Conservation (phyloP, 2,113 vertebrate genomes). For the Macquaria australasica region DNA sequence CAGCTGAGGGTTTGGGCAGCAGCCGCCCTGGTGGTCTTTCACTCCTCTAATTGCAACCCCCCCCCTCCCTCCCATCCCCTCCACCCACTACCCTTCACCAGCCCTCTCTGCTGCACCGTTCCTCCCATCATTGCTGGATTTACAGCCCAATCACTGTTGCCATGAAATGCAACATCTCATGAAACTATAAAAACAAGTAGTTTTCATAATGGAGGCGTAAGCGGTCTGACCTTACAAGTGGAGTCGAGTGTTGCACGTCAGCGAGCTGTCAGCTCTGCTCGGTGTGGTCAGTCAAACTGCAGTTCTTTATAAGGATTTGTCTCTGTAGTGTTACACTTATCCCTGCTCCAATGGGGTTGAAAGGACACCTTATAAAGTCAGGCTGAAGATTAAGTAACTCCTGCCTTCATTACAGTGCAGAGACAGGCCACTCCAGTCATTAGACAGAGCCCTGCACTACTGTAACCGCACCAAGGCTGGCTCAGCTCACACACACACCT, state of each 20-base stretch:
- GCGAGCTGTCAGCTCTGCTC: slow-evolving; percentile 24
- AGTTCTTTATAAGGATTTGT: slow-evolving; percentile 64
- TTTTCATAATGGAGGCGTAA: slow-evolving; percentile 48
- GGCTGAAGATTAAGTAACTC: slow-evolving; percentile 56
- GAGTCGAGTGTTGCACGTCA: slow-evolving; percentile 42
- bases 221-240: slow-evolving; percentile 51
- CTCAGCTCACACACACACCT: slow-evolving; percentile 78
- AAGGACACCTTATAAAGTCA: slow-evolving; percentile 78
- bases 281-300: slow-evolving; percentile 20
- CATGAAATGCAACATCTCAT: slow-evolving; percentile 41
- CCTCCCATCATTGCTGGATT: slow-evolving; percentile 54
- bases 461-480: slow-evolving; percentile 72
- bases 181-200: slow-evolving; percentile 63
- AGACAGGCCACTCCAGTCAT: slow-evolving; percentile 62
- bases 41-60: slow-evolving; percentile 59
- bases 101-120: slow-evolving; percentile 7
- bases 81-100: neutral
- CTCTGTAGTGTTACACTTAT: slow-evolving; percentile 45
- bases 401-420: slow-evolving; percentile 53
- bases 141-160: slow-evolving; percentile 62
- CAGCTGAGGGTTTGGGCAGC: slow-evolving; percentile 52
- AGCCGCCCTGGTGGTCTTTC: slow-evolving; percentile 68
- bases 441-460: slow-evolving; percentile 62
- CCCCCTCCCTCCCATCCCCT: neutral
- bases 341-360: slow-evolving; percentile 51